Evolutionary conservation across 2,797 vertebrate species (phyloP), one percentile per base, ranked within the genome.

Genomic region (Odontamblyopus lacepedii): DNA sequence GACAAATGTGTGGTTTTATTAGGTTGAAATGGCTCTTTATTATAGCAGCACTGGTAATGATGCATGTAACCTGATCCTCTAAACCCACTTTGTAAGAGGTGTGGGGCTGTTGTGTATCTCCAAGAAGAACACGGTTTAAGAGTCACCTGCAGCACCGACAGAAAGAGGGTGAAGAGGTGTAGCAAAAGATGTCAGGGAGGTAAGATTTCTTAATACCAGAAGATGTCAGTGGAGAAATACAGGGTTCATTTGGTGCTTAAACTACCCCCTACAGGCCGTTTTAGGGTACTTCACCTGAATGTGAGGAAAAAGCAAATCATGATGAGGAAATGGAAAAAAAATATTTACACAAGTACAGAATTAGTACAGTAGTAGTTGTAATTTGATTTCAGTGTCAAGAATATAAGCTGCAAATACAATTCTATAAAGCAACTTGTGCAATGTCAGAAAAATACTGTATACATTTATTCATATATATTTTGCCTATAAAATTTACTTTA

Each of bases 1-100:
- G 78, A 80, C 50, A 51, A 77, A 87, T 75, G 74, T 4, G 48
- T 27, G 26, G 68, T 59, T 77, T 73, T 64, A 77, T 87, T 79
- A 73, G 53, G 74, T 53, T 69, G 74, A 78, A 80, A 7, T 60
- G 75, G 56, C 63, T 55, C 72, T 79, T 63, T 29, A 78, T 80
- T 78, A 61, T 12, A 26, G 41, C 63, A 73, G 9, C 2, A 38
- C 57, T 66, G n/a, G 32, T 67, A 55, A 75, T 76, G 73, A 60
- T 18, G 73, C 64, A 60, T 72, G 78, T 53, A 32, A 26, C 50
- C 6, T 63, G 13, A 64, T 18, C 67, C 62, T 65, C 44, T 30
- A 7, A 62, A 16, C 50, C 32, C 19, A 16, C 15, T n/a, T 7
- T 16, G 27, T 57, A 2, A 13, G 5, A 63, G 16, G 19, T 29